These are phyloP conservation scores for Lemur catta DNA, from an alignment of 2,797 vertebrate species.

Conservation along the genomic window DNA sequence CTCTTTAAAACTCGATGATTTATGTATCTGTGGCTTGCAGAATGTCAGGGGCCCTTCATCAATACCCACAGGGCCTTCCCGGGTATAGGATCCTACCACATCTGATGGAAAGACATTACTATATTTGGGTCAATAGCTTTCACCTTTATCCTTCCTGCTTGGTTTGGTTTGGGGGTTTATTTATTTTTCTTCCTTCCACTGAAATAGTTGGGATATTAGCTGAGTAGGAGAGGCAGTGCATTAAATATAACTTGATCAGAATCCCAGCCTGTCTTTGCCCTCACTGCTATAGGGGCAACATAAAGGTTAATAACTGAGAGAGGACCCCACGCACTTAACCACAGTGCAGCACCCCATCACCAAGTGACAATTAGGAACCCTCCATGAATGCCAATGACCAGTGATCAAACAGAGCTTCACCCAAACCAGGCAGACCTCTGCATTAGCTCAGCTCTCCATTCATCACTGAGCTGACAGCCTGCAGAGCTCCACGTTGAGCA, in stretches of 20 bases:
- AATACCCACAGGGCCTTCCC: neutral
- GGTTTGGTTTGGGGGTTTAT: constrained; percentile 31
- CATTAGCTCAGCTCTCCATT: constrained; percentile 52
- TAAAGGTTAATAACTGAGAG: constrained; percentile 62
- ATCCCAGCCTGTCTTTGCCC: constrained; percentile 16
- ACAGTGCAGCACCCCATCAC: constrained; percentile 15
- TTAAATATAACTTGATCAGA: constrained; percentile 64
- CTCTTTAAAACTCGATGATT: constrained; percentile 64
- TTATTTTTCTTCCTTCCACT: constrained; percentile 34
- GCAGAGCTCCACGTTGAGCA: neutral
- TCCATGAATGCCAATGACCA: constrained; percentile 38
- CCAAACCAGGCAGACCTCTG: neutral
- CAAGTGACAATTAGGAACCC: constrained; percentile 63
- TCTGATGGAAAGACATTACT: neutral
- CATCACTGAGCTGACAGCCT: constrained; percentile 59
- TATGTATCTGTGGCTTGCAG: constrained; percentile 59
- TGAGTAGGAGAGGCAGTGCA: constrained; percentile 41
- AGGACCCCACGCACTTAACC: neutral
- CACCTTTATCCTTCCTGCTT: constrained; percentile 43
- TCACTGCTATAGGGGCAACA: constrained; percentile 1
- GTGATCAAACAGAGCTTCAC: constrained; percentile 42
- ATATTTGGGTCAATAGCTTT: neutral
- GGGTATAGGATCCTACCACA: neutral
- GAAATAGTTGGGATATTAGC: constrained; percentile 24
- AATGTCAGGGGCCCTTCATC: constrained; percentile 51